These are phyloP conservation scores for Polypedilum pembai DNA, from an alignment of 1,140 invertebrate genomes.

Conservation along the genomic window DNA sequence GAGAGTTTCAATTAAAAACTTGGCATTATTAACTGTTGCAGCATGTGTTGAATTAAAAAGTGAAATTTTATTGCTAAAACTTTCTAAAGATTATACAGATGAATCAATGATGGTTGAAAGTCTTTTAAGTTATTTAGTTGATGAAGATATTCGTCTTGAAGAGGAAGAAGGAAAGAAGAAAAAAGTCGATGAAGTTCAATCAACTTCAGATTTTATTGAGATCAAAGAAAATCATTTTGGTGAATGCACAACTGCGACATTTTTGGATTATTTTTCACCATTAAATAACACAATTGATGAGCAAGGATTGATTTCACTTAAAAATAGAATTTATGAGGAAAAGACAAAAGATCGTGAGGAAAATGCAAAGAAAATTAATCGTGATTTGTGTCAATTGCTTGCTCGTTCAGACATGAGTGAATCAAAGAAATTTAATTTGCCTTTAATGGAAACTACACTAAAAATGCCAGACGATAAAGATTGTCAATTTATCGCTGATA, in stretches of 20 bases:
- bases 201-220: slow-evolving; percentile 33
- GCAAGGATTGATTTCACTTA: slow-evolving; percentile 32
- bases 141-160: slow-evolving; percentile 17
- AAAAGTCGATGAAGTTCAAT: background rate
- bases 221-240: slow-evolving; percentile 44
- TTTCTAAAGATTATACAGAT: background rate
- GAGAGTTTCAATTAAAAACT: slow-evolving; percentile 72
- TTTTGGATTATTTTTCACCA: slow-evolving; percentile 33
- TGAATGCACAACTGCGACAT: slow-evolving; percentile 35
- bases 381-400: slow-evolving; percentile 31
- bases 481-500: slow-evolving; percentile 53
- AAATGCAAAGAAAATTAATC: slow-evolving; percentile 21
- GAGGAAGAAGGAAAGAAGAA: slow-evolving; percentile 4
- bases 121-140: slow-evolving; percentile 1
- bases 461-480: slow-evolving; percentile 26
- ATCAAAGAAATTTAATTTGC: slow-evolving; percentile 29
- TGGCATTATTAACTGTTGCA: slow-evolving; percentile 64
- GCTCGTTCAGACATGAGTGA: slow-evolving; percentile 39
- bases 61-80: slow-evolving; percentile 49
- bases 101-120: slow-evolving; percentile 24
- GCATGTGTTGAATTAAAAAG: slow-evolving; percentile 60
- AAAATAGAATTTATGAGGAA: background rate
- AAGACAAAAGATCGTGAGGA: slow-evolving; percentile 20
- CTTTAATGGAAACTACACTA: slow-evolving; percentile 8
- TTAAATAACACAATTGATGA: slow-evolving; percentile 39